A percentile compares a stretch with the other conserved stretches of the same genome.
Conservation (phyloP, 1,140 invertebrate species). For the Diorhabda elongata region DNA sequence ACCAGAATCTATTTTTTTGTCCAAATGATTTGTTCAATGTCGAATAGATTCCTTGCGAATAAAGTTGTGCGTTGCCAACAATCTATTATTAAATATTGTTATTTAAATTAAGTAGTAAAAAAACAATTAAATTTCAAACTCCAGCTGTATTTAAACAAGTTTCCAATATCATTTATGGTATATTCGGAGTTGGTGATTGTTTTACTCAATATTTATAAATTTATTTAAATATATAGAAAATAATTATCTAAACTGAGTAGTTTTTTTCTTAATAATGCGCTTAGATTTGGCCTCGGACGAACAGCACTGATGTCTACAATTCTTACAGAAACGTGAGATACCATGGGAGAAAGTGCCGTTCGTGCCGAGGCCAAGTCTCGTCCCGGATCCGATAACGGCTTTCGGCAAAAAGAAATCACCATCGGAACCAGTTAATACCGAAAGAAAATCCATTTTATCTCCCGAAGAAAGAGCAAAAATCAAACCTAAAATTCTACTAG, state of each 20-base stretch:
- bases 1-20: too few species aligned
- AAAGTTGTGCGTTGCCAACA: too few species aligned
- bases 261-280: background rate
- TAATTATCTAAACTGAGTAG: background rate
- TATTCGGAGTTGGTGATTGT: too few species aligned
- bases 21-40: too few species aligned
- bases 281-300: slow-evolving; percentile 30
- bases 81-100: too few species aligned
- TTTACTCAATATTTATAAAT: background rate
- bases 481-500: slow-evolving; percentile 51
- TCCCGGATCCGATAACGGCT: slow-evolving; percentile 75
- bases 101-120: too few species aligned
- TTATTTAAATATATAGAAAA: background rate
- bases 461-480: slow-evolving; percentile 53
- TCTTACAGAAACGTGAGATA: slow-evolving; percentile 70
- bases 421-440: slow-evolving; percentile 27
- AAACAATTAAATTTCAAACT: too few species aligned
- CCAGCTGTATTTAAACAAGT: too few species aligned
- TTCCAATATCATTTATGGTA: too few species aligned
- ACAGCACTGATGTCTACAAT: slow-evolving; percentile 38
- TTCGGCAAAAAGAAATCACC: slow-evolving; percentile 59
- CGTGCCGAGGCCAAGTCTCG: slow-evolving; percentile 74
- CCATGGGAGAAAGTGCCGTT: slow-evolving; percentile 81
- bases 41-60: too few species aligned
- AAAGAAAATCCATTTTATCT: slow-evolving; percentile 36